Evolutionary conservation across 2,797 vertebrate genomes (phyloP).

Genomic region (Alectoris magna): DNA sequence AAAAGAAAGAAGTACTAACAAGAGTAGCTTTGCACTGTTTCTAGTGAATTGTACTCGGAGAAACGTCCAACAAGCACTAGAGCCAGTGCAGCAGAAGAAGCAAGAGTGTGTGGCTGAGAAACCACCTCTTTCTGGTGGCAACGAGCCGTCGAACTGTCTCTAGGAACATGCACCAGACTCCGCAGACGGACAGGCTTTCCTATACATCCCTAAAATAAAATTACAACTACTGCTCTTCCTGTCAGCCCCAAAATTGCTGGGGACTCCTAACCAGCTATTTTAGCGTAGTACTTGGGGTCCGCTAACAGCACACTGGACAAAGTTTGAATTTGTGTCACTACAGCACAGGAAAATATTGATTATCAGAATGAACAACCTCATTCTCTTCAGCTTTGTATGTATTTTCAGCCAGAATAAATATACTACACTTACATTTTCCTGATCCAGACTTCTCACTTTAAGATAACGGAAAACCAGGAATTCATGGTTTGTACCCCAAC

Average conservation of each 20-base stretch:
- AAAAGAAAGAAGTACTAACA: neutral
- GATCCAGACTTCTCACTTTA: conserved; percentile 60
- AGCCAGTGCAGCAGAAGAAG: neutral
- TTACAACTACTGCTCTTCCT: neutral
- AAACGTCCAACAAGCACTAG: neutral
- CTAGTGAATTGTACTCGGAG: neutral
- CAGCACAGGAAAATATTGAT: neutral
- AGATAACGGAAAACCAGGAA: conserved; percentile 52
- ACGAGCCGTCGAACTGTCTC: neutral
- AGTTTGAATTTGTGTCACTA: neutral
- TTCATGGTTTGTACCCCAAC: conserved; percentile 57
- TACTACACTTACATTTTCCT: conserved; percentile 54
- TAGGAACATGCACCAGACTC: neutral
- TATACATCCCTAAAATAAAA: neutral
- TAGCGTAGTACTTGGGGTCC: neutral
- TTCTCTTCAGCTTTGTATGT: conserved; percentile 24
- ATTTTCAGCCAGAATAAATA: conserved; percentile 49
- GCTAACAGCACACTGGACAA: neutral
- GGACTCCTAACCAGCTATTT: neutral
- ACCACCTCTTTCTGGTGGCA: neutral
- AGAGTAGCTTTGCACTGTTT: neutral
- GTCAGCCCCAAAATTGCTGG: neutral
- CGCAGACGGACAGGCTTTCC: neutral
- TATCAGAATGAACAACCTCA: conserved; percentile 1
- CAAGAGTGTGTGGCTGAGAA: neutral